A percentile compares a stretch with the other conserved stretches of the same genome.
Evolutionary conservation across 2,113 vertebrate genomes (phyloP).

Genomic region (Megaleporinus macrocephalus): DNA sequence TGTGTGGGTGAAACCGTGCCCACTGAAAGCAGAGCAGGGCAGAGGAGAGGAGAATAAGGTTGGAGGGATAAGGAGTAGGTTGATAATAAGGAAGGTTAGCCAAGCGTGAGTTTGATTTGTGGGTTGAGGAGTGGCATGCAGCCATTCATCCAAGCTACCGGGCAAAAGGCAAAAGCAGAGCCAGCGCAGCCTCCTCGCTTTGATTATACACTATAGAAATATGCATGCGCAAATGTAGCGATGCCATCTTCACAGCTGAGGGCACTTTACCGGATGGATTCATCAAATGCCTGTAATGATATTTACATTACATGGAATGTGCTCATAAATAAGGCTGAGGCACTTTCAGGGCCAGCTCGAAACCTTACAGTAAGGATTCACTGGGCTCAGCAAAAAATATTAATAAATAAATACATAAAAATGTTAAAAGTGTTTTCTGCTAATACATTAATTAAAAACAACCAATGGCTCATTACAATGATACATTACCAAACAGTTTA

Average conservation of each 20-base stretch:
- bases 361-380: neutral
- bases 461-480: neutral
- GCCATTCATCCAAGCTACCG: slow-evolving; percentile 22
- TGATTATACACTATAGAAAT: slow-evolving; percentile 37
- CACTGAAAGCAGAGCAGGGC: neutral
- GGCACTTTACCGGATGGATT: slow-evolving; percentile 35
- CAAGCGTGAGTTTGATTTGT: slow-evolving; percentile 38
- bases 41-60: slow-evolving; percentile 6
- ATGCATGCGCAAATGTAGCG: neutral
- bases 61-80: neutral
- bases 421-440: neutral
- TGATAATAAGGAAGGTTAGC: slow-evolving; percentile 11
- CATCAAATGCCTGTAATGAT: slow-evolving; percentile 40
- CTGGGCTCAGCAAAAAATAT: too few relatives aligned
- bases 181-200: neutral
- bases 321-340: slow-evolving; percentile 43
- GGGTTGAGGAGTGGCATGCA: slow-evolving; percentile 10
- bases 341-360: neutral
- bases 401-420: too few relatives aligned
- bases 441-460: neutral
- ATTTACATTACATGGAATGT: slow-evolving; percentile 45
- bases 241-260: slow-evolving; percentile 9
- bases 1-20: slow-evolving; percentile 24
- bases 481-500: neutral
- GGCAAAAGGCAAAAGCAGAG: slow-evolving; percentile 14